Evolutionary conservation across 2,888 invertebrate species (phyloP), one percentile per base, ranked within the genome.

Genomic region (Zygaena filipendulae): DNA sequence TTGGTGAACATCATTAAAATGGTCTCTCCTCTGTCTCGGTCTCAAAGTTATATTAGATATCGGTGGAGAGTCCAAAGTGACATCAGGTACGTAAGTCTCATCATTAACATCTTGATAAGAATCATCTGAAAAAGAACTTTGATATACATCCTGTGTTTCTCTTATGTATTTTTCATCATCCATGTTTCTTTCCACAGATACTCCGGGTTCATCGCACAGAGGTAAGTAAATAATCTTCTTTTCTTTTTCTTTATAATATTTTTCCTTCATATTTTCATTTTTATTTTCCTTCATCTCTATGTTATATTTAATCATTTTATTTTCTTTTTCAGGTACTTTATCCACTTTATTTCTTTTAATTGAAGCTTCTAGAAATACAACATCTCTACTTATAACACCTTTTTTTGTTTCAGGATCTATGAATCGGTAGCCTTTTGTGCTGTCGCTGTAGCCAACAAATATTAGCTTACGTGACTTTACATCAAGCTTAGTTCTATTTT

Each of bases 401-500:
- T 31, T 32, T 25, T 22, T 33, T 18, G n/a, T 23, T 13, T 11
- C 19, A 3, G 23, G 27, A 13, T 33, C 20, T 25, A 27, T 22
- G 10, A 37, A 29, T 11, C 29, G 23, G 40, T 42, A 49, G 4
- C 43, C 44, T 29, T 49, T 49, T 3, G 26, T 33, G 19, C 30
- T 49, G n/a, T n/a, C 23, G 39, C 16, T 36, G 30, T 63, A 60
- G 4, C 61, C 63, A 3, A 60, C 38, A 21, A 60, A 48, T 3
- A 49, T 38, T 8, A 42, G 29, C 27, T 41, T 30, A 10, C 33
- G 25, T 16, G 47, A 42, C 51, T 28, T 44, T 28, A 9, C 36
- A 36, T 26, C 63, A 64, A 47, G 67, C 62, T 25, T 52, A 34
- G 28, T 42, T 40, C 8, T 62, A 25, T 12, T 52, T 38, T 21